Percentiles rank a stretch among this genome's conserved stretches.
Evolutionary conservation across 2,113 vertebrate genomes (phyloP).

Genomic region (Archocentrus centrarchus): DNA sequence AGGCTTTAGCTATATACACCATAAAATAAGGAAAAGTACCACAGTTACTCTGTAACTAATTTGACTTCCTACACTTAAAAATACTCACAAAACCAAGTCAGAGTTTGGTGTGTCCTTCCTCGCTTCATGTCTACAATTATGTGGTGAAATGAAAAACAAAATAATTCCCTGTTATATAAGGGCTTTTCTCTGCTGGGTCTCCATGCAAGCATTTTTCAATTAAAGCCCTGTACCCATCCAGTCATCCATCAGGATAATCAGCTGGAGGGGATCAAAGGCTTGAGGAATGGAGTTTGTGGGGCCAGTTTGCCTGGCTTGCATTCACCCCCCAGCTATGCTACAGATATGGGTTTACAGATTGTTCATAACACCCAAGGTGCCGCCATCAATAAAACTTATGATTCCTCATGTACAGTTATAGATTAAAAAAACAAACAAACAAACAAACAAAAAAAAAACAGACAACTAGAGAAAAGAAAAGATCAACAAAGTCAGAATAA

Average conservation of each 20-base stretch:
- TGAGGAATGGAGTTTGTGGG: slow-evolving; percentile 39
- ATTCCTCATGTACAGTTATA: slow-evolving; percentile 7
- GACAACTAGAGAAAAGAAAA: slow-evolving; percentile 25
- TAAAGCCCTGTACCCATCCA: slow-evolving; percentile 49
- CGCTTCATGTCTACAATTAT: slow-evolving; percentile 6
- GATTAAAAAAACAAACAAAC: slow-evolving; percentile 7
- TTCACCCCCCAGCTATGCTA: slow-evolving; percentile 25
- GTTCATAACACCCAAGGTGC: slow-evolving; percentile 6
- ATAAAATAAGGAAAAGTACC: no score
- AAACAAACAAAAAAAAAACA: not conserved
- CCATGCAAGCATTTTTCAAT: slow-evolving; percentile 62
- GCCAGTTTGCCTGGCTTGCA: slow-evolving; percentile 34
- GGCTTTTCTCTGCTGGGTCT: slow-evolving; percentile 55
- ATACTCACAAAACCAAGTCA: not conserved
- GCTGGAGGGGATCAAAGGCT: slow-evolving; percentile 69
- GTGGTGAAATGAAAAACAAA: slow-evolving; percentile 51
- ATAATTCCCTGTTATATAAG: slow-evolving; percentile 57
- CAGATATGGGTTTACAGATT: slow-evolving; percentile 38
- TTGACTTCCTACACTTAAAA: not conserved
- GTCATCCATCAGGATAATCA: slow-evolving; percentile 65
- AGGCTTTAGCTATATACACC: no score
- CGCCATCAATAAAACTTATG: slow-evolving; percentile 20
- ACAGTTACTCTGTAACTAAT: not conserved
- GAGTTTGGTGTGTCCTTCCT: not conserved
- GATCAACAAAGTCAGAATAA: slow-evolving; percentile 44